A percentile compares a stretch with the other conserved stretches of the same genome.
Evolutionary conservation across 2,113 vertebrate species (phyloP).

Genomic region (Seriola quinqueradiata): DNA sequence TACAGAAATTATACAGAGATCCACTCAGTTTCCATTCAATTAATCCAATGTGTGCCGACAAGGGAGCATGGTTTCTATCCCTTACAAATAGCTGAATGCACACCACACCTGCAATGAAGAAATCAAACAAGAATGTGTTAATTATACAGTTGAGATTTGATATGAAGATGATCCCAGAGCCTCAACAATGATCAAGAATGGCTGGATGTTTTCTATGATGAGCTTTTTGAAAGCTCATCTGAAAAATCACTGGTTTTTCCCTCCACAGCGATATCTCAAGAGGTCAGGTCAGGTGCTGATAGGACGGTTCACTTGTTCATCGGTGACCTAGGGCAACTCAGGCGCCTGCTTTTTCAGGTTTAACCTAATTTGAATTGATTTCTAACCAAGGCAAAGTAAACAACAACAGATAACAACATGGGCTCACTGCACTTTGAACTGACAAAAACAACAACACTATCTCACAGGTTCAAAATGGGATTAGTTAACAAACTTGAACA

Average conservation of each 20-base stretch:
- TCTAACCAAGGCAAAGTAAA: slow-evolving; percentile 13
- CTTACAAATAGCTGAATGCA: background rate
- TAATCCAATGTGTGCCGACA: background rate
- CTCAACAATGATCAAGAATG: background rate
- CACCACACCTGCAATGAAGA: background rate
- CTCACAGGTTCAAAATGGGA: background rate
- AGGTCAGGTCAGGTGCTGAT: slow-evolving; percentile 5
- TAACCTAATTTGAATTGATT: background rate
- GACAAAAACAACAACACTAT: background rate
- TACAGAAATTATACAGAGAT: background rate
- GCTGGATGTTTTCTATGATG: background rate
- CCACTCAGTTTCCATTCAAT: background rate
- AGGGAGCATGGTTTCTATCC: no score
- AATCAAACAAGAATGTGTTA: background rate
- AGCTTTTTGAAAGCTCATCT: no score
- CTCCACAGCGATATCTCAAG: background rate
- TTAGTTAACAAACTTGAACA: background rate
- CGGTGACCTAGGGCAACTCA: background rate
- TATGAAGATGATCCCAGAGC: background rate
- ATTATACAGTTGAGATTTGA: background rate
- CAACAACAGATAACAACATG: slow-evolving; percentile 2
- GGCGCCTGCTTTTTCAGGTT: background rate
- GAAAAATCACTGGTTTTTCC: background rate
- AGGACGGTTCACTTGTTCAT: background rate
- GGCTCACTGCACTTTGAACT: slow-evolving; percentile 23